Evolutionary conservation across 2,113 vertebrate species (phyloP), one percentile per base, ranked within the genome.

Genomic region (Tachysurus fulvidraco): DNA sequence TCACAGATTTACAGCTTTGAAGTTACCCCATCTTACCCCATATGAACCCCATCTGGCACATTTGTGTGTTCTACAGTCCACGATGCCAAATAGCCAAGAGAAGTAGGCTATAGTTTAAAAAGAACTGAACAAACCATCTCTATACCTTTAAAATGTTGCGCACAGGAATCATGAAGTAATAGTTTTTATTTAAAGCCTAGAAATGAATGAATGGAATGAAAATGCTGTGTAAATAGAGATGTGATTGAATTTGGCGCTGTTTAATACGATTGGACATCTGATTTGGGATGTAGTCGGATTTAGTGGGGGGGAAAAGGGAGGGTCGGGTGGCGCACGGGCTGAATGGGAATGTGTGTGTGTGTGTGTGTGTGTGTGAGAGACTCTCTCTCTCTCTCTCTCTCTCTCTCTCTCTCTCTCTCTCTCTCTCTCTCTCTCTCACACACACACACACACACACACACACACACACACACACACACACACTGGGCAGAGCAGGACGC

Each of bases 401-500:
- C 8, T 25, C 46, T 36, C 23, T 8, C 73, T 46, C 23, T 13
- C 73, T 21, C 17, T 46, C 23, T 4, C 8, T 25, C 46, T 36
- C 23, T 8, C 73, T 46, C 23, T 13, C 73, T 21, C 17, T 46
- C 23, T 4, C 8, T 25, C 46, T 36, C n/a, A n/a, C n/a, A n/a
- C n/a, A n/a, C n/a, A n/a, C n/a, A n/a, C n/a, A n/a, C n/a, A n/a
- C n/a, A n/a, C 36, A 36, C 36, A 36, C 36, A 36, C 36, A 36
- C 36, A 36, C 36, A 36, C 36, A 36, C 36, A 36, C 36, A 36
- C 36, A 36, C 36, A 36, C 36, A 9, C 74, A n/a, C 50, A 4
- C 52, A 79, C 78, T 13, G 30, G 54, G 30, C 78, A 57, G 78
- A 80, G 30, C 78, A 80, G 78, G 55, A 80, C 55, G 78, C 54